Percentiles rank a stretch among this genome's conserved stretches.
phyloP scores from a whole-genome alignment of 1,140 invertebrate species.

The Drosophila erecta region DNA sequence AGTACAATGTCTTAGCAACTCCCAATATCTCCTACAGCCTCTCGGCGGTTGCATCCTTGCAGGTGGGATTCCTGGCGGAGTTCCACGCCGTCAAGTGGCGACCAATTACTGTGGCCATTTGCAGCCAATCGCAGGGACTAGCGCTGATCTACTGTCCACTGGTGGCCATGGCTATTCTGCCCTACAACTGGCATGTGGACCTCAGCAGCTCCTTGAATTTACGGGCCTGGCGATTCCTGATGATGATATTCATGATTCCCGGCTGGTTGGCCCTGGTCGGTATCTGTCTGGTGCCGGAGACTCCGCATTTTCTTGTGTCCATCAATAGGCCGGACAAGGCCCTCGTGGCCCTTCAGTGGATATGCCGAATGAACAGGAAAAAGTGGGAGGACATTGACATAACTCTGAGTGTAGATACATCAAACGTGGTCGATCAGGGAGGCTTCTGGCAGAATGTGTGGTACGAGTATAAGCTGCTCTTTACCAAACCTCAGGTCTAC shows the following conservation, averaged over 20 bases:
- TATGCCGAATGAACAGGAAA: conserved; percentile 18
- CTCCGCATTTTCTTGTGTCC: conserved; percentile 16
- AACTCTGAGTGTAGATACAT: not conserved
- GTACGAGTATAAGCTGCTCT: not conserved
- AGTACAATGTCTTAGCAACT: not conserved
- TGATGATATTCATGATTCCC: conserved; percentile 5
- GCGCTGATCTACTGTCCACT: conserved; percentile 11
- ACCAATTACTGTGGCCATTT: not conserved
- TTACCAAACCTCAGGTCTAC: not conserved
- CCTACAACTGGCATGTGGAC: not conserved
- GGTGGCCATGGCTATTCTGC: conserved; percentile 7
- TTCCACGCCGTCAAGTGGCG: conserved; percentile 13
- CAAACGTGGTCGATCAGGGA: accelerated
- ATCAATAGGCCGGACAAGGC: conserved; percentile 5
- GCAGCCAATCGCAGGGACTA: not conserved
- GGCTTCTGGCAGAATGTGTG: not conserved
- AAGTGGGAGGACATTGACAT: conserved; percentile 19
- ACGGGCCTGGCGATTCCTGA: conserved; percentile 18
- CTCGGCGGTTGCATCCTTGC: conserved; percentile 3
- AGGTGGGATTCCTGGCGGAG: conserved; percentile 15
- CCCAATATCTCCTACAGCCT: not conserved
- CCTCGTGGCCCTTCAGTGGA: not conserved
- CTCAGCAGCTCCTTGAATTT: not conserved
- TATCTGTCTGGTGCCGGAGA: conserved; percentile 23
- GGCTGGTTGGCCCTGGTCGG: conserved; percentile 6